phyloP scores from a whole-genome alignment of 2,113 vertebrate species.

The Promerops cafer region DNA sequence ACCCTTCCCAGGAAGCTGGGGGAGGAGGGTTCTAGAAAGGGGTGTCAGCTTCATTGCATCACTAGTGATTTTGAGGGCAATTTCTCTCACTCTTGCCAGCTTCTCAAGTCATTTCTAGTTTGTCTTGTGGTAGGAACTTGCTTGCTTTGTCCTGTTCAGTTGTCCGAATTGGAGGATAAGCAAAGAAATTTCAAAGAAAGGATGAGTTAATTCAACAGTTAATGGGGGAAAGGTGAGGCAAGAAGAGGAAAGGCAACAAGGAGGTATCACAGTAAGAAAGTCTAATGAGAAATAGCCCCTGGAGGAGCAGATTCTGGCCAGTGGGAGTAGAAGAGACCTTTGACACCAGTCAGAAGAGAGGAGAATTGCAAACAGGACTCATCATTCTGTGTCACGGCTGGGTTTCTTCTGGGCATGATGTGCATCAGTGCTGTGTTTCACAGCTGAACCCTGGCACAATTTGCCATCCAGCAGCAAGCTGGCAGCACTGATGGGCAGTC shows the following conservation, averaged over 20 bases:
- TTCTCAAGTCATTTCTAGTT: background rate
- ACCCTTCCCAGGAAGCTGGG: background rate
- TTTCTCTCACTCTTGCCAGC: background rate
- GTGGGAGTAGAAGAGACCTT: background rate
- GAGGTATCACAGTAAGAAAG: background rate
- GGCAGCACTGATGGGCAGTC: accelerated
- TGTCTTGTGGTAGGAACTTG: background rate
- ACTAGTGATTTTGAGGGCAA: background rate
- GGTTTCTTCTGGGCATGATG: background rate
- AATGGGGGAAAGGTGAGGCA: background rate
- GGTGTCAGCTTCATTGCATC: background rate
- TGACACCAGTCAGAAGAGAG: background rate
- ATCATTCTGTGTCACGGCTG: accelerated
- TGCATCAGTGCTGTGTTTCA: background rate
- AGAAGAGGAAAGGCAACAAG: background rate
- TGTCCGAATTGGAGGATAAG: background rate
- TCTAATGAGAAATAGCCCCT: background rate
- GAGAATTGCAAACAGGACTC: background rate
- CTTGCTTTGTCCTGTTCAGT: background rate
- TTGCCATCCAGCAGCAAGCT: background rate
- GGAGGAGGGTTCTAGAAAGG: background rate
- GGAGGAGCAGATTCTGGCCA: background rate
- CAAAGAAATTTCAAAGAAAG: background rate
- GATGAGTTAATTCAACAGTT: background rate
- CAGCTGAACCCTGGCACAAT: background rate